These are phyloP conservation scores for Vombatus ursinus DNA, from an alignment of 2,113 vertebrate genomes.

Conservation along the genomic window DNA sequence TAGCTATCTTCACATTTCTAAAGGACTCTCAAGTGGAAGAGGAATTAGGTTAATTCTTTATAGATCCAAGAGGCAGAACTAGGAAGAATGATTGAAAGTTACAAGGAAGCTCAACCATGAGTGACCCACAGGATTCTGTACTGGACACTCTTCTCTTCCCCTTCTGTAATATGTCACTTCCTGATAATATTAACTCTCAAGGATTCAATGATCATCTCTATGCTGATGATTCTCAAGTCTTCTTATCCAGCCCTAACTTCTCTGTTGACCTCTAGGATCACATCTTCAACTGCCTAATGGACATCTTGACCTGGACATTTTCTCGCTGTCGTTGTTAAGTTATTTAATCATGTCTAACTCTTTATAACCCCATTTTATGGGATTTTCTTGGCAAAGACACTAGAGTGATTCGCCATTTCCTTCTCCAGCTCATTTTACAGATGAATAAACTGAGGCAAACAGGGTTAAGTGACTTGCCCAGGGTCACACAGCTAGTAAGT, in stretches of 20 bases:
- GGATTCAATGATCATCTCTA: neutral
- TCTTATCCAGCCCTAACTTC: neutral
- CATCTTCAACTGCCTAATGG: neutral
- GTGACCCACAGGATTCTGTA: neutral
- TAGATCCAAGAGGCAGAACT: neutral
- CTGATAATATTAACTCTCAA: neutral
- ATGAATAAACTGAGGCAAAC: too few species aligned
- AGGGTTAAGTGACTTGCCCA: too few species aligned
- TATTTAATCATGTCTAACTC: too few species aligned
- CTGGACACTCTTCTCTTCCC: neutral
- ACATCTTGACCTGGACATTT: neutral
- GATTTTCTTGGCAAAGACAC: too few species aligned
- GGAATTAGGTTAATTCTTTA: neutral
- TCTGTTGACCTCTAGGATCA: neutral
- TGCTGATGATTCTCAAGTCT: neutral
- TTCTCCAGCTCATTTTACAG: too few species aligned
- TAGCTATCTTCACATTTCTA: neutral
- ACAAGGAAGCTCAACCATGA: neutral
- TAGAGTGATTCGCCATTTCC: too few species aligned
- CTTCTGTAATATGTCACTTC: neutral
- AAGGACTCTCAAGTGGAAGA: neutral
- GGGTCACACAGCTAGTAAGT: too few species aligned
- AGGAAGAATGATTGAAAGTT: neutral
- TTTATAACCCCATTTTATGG: too few species aligned
- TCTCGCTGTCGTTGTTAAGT: too few species aligned